phyloP scores from a whole-genome alignment of 2,888 invertebrate genomes.

The Actias luna region DNA sequence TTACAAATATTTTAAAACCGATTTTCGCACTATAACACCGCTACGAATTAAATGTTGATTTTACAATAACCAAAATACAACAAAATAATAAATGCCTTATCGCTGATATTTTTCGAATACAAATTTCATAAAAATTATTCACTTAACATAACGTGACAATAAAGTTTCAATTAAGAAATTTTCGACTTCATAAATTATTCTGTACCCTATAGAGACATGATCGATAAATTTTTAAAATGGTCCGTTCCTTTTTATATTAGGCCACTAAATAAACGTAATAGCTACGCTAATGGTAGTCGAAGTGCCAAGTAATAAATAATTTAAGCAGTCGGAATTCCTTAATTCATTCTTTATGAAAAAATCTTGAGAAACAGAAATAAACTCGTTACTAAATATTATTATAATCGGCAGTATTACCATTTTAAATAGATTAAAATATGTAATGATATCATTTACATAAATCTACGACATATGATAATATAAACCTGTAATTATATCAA shows the following conservation, averaged over 20 bases:
- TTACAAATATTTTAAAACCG: no score
- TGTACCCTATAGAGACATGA: not conserved
- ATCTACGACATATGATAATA: not conserved
- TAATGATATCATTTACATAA: not conserved
- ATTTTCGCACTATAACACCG: no score
- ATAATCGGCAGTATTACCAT: not conserved
- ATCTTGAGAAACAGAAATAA: not conserved
- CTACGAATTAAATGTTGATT: no score
- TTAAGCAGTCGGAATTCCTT: conserved; percentile 42
- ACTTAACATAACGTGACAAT: not conserved
- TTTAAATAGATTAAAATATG: not conserved
- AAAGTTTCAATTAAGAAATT: not conserved
- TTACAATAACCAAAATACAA: not conserved
- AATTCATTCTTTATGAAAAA: conserved; percentile 5
- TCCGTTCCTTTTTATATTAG: conserved; percentile 9
- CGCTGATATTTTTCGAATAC: not conserved
- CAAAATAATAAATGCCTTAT: not conserved
- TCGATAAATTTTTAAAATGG: conserved; percentile 5
- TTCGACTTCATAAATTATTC: conserved; percentile 1
- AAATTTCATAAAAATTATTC: not conserved
- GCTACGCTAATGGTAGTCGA: conserved; percentile 50
- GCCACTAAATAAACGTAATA: conserved; percentile 9
- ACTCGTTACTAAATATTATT: not conserved
- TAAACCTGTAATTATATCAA: not conserved
- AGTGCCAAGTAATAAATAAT: conserved; percentile 55